Conservation (phyloP, 2,797 vertebrate species). For the Vespertilio murinus region DNA sequence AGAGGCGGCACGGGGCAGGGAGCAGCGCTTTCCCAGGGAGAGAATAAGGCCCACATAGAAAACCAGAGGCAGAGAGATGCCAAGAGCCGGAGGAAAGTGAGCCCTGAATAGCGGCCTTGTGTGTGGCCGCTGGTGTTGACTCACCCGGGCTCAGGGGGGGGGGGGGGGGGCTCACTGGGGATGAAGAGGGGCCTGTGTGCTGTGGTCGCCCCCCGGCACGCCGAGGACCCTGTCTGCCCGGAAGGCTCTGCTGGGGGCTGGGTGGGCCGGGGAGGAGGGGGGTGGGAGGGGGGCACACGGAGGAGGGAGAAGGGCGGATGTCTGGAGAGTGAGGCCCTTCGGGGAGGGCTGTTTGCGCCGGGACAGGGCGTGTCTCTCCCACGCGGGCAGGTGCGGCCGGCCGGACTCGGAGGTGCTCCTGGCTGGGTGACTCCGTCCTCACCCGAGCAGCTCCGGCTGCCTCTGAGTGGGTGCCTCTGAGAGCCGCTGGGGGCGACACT, state of each 20-base stretch:
- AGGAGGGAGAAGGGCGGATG: background rate
- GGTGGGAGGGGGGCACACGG: background rate
- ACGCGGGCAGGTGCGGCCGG: background rate
- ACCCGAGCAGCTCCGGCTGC: background rate
- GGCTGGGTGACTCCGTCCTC: background rate
- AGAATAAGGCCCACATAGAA: constrained; percentile 57
- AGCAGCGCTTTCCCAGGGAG: constrained; percentile 58
- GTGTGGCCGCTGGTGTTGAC: constrained; percentile 53
- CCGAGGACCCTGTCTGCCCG: constrained; percentile 28
- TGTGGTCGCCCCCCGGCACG: background rate
- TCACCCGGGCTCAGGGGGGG: constrained; percentile 17
- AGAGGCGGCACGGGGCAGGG: constrained; percentile 17
- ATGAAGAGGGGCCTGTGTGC: constrained; percentile 66
- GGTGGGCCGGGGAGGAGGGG: background rate
- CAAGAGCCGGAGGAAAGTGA: constrained; percentile 32
- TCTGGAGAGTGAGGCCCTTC: background rate
- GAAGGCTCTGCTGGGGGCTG: background rate
- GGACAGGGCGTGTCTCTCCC: background rate
- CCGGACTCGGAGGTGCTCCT: background rate
- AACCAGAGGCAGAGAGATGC: background rate
- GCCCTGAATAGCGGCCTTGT: constrained; percentile 69
- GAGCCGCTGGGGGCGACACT: too few relatives aligned
- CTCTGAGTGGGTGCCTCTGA: too few relatives aligned
- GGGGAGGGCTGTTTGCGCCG: background rate
- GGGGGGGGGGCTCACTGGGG: constrained; percentile 1